Percentiles rank a stretch among this genome's conserved stretches.
Evolutionary conservation across 2,888 invertebrate species (phyloP).

Genomic region (Chironomus tentans): DNA sequence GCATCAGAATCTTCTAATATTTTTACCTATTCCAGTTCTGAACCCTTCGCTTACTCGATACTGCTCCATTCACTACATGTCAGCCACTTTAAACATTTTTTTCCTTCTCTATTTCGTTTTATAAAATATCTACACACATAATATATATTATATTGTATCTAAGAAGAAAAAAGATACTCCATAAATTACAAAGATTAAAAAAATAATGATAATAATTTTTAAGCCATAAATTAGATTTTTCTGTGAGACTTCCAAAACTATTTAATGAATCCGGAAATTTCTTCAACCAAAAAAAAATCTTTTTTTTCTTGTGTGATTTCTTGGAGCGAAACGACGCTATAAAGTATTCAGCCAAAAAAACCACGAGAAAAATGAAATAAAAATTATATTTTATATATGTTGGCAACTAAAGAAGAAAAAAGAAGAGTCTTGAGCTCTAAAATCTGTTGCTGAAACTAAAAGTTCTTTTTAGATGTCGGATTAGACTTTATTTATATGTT

Average conservation of each 20-base stretch:
- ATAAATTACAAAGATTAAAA: constrained; percentile 9
- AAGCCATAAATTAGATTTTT: constrained; percentile 15
- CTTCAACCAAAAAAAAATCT: not conserved
- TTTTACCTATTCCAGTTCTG: too few species aligned
- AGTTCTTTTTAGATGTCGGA: constrained; percentile 21
- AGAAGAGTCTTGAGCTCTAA: not conserved
- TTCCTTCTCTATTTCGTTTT: not conserved
- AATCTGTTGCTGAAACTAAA: constrained; percentile 22
- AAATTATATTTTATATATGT: constrained; percentile 25
- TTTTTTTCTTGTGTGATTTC: not conserved
- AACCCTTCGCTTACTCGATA: too few species aligned
- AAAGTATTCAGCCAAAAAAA: not conserved
- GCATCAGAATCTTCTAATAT: too few species aligned
- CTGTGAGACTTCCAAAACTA: constrained; percentile 12
- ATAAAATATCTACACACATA: too few species aligned
- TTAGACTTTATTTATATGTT: constrained; percentile 25
- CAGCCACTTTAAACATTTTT: not conserved
- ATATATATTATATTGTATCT: not conserved
- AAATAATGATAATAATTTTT: constrained; percentile 12
- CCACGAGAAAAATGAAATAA: constrained; percentile 2
- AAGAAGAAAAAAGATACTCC: not conserved
- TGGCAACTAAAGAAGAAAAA: not conserved
- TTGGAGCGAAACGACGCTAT: constrained; percentile 11
- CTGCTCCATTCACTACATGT: not conserved
- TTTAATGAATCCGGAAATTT: constrained; percentile 26